Evolutionary conservation across 2,113 vertebrate species (phyloP).

Genomic region (Mus spicilegus): DNA sequence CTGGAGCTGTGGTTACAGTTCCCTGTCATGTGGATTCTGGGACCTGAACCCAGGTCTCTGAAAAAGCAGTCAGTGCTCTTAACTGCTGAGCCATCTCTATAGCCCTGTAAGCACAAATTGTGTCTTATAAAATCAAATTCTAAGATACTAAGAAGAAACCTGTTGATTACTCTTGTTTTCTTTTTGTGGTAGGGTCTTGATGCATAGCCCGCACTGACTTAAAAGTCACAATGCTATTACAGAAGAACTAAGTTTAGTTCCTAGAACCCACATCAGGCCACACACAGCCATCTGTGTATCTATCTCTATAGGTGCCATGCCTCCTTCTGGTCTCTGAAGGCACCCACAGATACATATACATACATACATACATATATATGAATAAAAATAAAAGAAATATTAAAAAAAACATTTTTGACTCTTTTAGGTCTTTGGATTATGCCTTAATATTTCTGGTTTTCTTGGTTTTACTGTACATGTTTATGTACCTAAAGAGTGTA

Average conservation of each 20-base stretch:
- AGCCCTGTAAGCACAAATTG: not conserved
- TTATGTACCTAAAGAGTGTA: not conserved
- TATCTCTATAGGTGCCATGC: not conserved
- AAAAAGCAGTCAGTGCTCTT: not conserved
- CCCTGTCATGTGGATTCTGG: too few relatives aligned
- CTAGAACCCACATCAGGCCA: not conserved
- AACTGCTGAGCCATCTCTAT: not conserved
- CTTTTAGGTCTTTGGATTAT: not conserved
- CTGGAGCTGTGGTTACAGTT: too few relatives aligned
- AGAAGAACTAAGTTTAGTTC: not conserved
- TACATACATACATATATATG: not conserved
- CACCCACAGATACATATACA: not conserved
- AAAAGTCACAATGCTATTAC: not conserved
- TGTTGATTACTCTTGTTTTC: not conserved
- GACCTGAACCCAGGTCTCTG: not conserved
- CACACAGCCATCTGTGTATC: not conserved
- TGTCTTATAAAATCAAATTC: not conserved
- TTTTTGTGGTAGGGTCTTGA: not conserved
- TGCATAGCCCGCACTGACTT: not conserved
- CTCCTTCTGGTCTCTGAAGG: not conserved
- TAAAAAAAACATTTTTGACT: not conserved
- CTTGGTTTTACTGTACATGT: not conserved
- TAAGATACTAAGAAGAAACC: not conserved
- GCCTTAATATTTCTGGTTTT: not conserved
- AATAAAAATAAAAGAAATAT: not conserved